These are phyloP conservation scores for Ariolimax columbianus DNA, from an alignment of 2,888 invertebrate genomes.

Conservation along the genomic window DNA sequence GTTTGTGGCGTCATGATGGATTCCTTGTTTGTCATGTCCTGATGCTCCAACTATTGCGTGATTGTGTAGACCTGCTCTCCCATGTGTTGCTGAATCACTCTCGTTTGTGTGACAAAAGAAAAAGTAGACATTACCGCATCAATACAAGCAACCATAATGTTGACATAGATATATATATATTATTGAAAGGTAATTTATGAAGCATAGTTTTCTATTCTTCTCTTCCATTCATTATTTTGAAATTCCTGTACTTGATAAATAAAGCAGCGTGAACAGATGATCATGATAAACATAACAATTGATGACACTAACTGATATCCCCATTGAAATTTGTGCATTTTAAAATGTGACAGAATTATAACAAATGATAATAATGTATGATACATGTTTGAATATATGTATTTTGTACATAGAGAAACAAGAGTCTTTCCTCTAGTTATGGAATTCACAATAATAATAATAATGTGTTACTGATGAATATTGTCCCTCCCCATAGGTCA, in stretches of 20 bases:
- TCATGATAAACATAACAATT: background rate
- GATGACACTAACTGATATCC: background rate
- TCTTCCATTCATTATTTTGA: background rate
- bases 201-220: background rate
- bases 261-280: conserved; percentile 8
- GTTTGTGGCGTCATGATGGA: no score
- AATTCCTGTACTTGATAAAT: background rate
- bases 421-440: conserved; percentile 45
- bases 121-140: background rate
- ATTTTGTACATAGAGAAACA: conserved; percentile 45
- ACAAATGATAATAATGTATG: conserved; percentile 21
- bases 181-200: conserved; percentile 9
- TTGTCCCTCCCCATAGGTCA: background rate
- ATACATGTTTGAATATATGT: conserved; percentile 26
- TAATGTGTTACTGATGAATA: conserved; percentile 29
- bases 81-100: background rate
- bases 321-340: background rate
- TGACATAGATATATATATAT: conserved; percentile 8
- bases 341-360: conserved; percentile 21
- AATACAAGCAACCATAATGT: background rate
- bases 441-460: no score
- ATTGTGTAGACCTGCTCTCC: no score
- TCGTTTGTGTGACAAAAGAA: background rate
- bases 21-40: no score
- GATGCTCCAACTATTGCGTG: no score